phyloP scores from a whole-genome alignment of 2,113 vertebrate genomes.

The Kryptolebias marmoratus region DNA sequence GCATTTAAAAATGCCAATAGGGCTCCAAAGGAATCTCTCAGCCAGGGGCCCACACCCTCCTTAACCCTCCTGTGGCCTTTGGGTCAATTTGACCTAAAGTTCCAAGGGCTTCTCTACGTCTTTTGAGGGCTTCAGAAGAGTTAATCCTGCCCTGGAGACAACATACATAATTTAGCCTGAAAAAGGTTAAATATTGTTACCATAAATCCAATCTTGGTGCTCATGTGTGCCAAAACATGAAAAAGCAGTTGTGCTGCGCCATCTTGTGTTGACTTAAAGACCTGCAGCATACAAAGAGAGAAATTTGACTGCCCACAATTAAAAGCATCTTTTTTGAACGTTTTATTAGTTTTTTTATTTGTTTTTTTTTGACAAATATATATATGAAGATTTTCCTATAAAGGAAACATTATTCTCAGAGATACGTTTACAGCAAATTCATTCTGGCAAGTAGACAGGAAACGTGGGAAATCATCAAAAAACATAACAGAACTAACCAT shows the following conservation, averaged over 20 bases:
- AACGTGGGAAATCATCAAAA: constrained; percentile 69
- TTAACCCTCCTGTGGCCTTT: too few species aligned
- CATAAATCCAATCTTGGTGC: too few species aligned
- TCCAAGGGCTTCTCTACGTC: too few species aligned
- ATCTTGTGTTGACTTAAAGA: constrained; percentile 54
- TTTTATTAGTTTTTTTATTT: constrained; percentile 69
- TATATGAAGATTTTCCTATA: constrained; percentile 80
- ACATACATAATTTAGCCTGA: too few species aligned
- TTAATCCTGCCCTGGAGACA: too few species aligned
- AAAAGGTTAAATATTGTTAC: too few species aligned
- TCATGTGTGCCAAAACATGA: too few species aligned
- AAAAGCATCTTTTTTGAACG: constrained; percentile 63
- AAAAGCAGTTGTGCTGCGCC: constrained; percentile 39
- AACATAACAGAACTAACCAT: constrained; percentile 67
- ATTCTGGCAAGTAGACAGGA: constrained; percentile 75
- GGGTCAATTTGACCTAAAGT: too few species aligned
- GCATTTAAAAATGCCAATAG: too few species aligned
- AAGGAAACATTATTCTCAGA: constrained; percentile 79
- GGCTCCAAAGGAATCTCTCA: too few species aligned
- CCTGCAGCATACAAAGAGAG: not conserved
- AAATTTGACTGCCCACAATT: not conserved
- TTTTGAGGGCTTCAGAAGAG: too few species aligned
- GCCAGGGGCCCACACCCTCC: too few species aligned
- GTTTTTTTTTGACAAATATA: constrained; percentile 89
- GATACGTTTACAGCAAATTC: constrained; percentile 80